Conservation (phyloP, 2,797 vertebrate species). For the Sternarchorhynchus goeldii region DNA sequence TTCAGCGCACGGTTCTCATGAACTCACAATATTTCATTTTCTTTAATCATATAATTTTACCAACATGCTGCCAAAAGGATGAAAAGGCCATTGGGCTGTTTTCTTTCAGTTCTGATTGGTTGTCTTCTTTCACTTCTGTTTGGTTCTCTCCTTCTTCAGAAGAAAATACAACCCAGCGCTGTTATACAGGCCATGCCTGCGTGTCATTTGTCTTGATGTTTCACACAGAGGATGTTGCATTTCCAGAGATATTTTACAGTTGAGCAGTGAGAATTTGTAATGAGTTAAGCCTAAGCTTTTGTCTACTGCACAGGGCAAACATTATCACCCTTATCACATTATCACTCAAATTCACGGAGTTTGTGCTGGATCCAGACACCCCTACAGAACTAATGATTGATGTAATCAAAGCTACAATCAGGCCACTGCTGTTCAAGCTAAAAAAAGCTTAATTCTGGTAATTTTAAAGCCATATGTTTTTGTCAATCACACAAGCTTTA, state of each 20-base stretch:
- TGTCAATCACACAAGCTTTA: not conserved
- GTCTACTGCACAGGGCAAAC: not conserved
- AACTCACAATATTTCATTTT: not conserved
- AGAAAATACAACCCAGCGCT: no score
- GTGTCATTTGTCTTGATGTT: conserved; percentile 23
- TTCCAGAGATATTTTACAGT: conserved; percentile 3
- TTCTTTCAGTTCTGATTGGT: conserved; percentile 31
- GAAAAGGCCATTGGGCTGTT: not conserved
- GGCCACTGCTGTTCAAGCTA: conserved; percentile 31
- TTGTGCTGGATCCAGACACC: conserved; percentile 32
- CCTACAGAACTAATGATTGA: conserved; percentile 40
- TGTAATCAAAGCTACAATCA: conserved; percentile 46
- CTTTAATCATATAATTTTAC: conserved; percentile 8
- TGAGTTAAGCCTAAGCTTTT: conserved; percentile 12
- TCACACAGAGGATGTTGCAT: conserved; percentile 15
- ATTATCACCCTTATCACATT: not conserved
- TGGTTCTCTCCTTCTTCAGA: no score
- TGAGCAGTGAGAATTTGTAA: not conserved
- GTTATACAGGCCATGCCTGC: no score
- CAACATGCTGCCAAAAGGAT: not conserved
- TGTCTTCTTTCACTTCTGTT: no score
- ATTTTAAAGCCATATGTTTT: conserved; percentile 12
- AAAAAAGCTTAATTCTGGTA: conserved; percentile 37
- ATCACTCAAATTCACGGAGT: conserved; percentile 12
- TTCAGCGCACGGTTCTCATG: not conserved